These are phyloP conservation scores for Hymenochirus boettgeri DNA, from an alignment of 2,113 vertebrate genomes.

Conservation along the genomic window DNA sequence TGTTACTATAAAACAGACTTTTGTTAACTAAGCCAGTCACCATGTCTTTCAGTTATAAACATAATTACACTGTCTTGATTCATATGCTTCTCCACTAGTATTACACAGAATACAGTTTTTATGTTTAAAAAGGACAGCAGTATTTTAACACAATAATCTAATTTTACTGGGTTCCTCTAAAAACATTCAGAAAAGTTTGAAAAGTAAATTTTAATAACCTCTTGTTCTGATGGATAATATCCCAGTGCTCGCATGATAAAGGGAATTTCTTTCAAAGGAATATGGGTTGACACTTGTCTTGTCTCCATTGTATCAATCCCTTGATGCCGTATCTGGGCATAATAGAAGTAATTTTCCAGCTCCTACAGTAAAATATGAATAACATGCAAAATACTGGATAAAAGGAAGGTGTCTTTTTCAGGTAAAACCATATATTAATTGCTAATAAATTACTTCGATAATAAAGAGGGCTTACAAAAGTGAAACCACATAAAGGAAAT, in stretches of 20 bases:
- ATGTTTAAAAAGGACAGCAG: background rate
- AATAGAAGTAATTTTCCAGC: conserved; percentile 89
- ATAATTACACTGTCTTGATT: background rate
- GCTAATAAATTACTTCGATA: no score
- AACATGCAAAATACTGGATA: conserved; percentile 20
- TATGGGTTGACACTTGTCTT: conserved; percentile 66
- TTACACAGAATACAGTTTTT: background rate
- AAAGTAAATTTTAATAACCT: conserved; percentile 61
- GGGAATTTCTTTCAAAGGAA: conserved; percentile 76
- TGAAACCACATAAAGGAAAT: no score
- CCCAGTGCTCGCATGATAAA: conserved; percentile 84
- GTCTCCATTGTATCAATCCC: conserved; percentile 69
- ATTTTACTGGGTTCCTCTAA: background rate
- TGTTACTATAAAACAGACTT: no score
- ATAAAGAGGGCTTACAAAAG: no score
- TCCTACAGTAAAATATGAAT: conserved; percentile 72
- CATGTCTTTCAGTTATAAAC: no score
- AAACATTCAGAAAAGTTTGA: background rate
- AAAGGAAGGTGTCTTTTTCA: no score
- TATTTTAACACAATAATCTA: background rate
- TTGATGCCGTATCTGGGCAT: conserved; percentile 75
- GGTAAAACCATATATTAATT: no score
- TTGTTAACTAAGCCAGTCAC: no score
- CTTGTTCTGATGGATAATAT: conserved; percentile 82
- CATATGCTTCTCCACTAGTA: background rate